Conservation (phyloP, 2,113 vertebrate species). For the Condylura cristata region DNA sequence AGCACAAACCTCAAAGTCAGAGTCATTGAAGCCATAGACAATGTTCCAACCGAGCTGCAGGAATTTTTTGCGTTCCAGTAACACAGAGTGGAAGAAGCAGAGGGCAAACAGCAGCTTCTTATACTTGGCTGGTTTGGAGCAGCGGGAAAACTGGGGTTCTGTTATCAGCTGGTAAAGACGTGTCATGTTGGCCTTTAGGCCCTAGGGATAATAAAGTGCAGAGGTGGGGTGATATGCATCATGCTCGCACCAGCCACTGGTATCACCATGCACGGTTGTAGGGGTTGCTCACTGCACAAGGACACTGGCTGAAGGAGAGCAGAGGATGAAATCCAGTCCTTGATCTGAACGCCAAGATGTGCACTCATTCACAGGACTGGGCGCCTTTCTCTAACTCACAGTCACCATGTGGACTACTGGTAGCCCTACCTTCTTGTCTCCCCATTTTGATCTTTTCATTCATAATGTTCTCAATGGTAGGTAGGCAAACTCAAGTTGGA, state of each 20-base stretch:
- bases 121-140: conserved; percentile 86
- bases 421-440: not conserved
- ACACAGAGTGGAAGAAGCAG: conserved; percentile 93
- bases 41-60: conserved; percentile 94
- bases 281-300: not conserved
- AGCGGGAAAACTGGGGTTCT: conserved; percentile 88
- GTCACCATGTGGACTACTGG: not conserved
- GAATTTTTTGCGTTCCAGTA: conserved; percentile 93
- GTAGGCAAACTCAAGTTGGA: not conserved
- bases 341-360: not conserved
- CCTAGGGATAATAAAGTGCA: conserved; percentile 82
- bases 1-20: conserved; percentile 91
- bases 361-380: not conserved
- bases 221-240: not conserved
- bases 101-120: conserved; percentile 92
- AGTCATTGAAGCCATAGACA: conserved; percentile 93
- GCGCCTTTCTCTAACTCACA: not conserved
- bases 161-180: conserved; percentile 91
- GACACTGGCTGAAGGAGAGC: not conserved
- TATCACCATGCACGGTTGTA: not conserved
- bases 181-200: conserved; percentile 94
- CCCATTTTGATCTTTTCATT: not conserved
- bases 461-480: not conserved
- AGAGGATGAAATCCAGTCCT: not conserved
- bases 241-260: not conserved